Evolutionary conservation across 1,140 invertebrate genomes (phyloP), one percentile per base, ranked within the genome.

Genomic region (Brachionus manjavacas): DNA sequence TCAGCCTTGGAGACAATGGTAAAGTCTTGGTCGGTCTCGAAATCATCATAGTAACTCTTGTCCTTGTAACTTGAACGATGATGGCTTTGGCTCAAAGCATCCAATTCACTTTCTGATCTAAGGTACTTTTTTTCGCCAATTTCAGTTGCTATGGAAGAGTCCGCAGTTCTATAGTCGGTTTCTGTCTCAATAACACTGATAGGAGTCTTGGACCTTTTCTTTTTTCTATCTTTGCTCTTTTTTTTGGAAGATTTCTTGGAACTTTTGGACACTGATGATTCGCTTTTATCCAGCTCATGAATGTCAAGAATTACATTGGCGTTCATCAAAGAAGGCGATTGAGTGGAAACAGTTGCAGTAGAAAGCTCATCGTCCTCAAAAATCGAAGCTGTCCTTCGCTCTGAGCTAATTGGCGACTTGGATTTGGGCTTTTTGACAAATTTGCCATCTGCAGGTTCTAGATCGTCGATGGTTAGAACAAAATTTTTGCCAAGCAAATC

Each of bases 21-120:
- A 4, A 64, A 64, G 23, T 81, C 79, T 7, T 39, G 52, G 4
- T 81, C 79, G 11, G 52, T 81, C 14, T 81, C 79, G 14, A 81
- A 81, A 46, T 81, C 79, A 41, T 81, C 79, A 12, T 28, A 23
- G 39, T 81, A 81, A 31, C 79, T 81, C 14, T 80, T 80, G 23
- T 39, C 35, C 4, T 81, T 43, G 12, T 28, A 25, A 12, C 7
- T 64, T 81, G 52, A 64, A 35, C 55, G 76, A 0, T 23, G 23
- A 20, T 64, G 14, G 7, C 76, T 80, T 39, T 55, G 76, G 23
- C 55, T 80, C 20, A 41, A 12, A 60, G 9, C 9, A 35, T 60
- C 64, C 6, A 35, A 35, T 25, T 81, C 52, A 46, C 79, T 81
- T 6, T 81, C 52, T 8, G 79, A 60, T 64, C 64, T 68, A 9